A percentile compares a stretch with the other conserved stretches of the same genome.
Evolutionary conservation across 2,113 vertebrate species (phyloP).

Genomic region (Cyanoderma ruficeps): DNA sequence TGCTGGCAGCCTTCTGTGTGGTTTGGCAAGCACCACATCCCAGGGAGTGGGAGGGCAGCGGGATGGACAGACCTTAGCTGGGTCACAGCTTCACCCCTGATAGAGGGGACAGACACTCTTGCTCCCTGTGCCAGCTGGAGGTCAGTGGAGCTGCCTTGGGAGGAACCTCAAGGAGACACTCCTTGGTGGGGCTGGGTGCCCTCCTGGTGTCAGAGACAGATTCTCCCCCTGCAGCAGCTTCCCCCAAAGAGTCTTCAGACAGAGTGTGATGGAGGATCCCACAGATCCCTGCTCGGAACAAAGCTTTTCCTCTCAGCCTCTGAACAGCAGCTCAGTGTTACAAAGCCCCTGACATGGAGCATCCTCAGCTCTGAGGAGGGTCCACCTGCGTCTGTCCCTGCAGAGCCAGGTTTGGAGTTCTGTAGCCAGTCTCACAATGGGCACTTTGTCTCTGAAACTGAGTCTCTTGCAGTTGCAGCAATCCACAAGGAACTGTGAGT

Average conservation of each 20-base stretch:
- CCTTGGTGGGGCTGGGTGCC: neutral
- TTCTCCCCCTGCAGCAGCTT: neutral
- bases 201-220: neutral
- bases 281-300: accelerated
- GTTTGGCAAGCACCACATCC: accelerated
- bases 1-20: neutral
- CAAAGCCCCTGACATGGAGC: accelerated
- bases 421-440: accelerated
- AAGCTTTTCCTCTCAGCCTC: neutral
- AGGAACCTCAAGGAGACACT: neutral
- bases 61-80: neutral
- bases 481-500: neutral
- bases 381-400: accelerated
- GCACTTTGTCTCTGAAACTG: neutral
- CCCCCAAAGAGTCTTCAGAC: neutral
- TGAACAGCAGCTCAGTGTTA: neutral
- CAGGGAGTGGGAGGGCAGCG: neutral
- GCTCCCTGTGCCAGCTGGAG: neutral
- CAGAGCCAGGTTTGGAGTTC: neutral
- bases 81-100: neutral
- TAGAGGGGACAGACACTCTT: neutral
- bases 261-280: neutral
- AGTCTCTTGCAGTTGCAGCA: neutral
- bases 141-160: accelerated
- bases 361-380: accelerated